These are phyloP conservation scores for Ctenomys sociabilis DNA, from an alignment of 2,113 vertebrate species.

Conservation along the genomic window DNA sequence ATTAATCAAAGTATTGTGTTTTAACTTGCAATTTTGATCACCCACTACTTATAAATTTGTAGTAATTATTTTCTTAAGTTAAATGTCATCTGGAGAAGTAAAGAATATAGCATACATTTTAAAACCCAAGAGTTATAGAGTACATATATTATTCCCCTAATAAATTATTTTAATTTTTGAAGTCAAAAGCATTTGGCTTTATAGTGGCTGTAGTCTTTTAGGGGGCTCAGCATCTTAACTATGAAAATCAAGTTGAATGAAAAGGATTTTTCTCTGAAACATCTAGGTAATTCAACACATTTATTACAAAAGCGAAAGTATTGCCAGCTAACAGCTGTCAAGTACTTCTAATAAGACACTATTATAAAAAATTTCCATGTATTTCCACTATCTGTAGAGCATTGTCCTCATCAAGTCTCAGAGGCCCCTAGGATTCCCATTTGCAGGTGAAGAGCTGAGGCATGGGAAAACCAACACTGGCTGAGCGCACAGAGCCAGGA, in stretches of 20 bases:
- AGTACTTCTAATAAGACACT: background rate
- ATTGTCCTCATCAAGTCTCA: background rate
- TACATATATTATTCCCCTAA: background rate
- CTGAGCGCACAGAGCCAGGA: background rate
- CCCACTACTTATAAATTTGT: background rate
- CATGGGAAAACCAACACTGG: background rate
- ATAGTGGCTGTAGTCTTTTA: background rate
- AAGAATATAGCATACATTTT: background rate
- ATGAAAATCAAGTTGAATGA: slow-evolving; percentile 1
- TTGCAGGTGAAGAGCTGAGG: background rate
- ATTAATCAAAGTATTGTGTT: no score
- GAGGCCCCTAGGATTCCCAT: background rate
- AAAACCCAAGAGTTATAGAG: background rate
- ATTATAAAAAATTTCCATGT: background rate
- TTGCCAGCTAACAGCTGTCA: background rate
- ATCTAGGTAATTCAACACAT: background rate
- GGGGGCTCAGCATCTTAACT: background rate
- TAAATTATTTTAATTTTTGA: background rate
- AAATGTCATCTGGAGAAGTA: background rate
- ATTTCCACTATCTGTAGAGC: background rate
- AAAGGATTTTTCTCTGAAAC: background rate
- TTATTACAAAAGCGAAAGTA: background rate
- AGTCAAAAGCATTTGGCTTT: background rate
- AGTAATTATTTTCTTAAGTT: background rate
- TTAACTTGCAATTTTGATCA: no score